Conservation (phyloP, 1,140 invertebrate species). For the Drosophila arawakana region DNA sequence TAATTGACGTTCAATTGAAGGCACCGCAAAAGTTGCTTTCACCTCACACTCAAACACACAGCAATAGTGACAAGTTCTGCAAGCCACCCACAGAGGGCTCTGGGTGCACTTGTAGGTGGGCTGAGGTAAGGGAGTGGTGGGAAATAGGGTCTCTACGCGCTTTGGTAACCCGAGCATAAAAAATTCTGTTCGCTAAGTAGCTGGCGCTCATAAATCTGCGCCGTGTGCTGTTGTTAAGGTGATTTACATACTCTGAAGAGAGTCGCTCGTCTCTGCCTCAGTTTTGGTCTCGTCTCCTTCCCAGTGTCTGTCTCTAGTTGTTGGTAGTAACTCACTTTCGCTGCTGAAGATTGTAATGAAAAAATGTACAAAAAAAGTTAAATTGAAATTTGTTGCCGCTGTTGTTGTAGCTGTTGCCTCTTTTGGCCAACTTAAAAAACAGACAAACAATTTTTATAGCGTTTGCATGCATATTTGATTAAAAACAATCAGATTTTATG, state of each 20-base stretch:
- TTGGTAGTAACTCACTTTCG: conserved; percentile 47
- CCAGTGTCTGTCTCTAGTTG: conserved; percentile 8
- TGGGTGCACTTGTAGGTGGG: not conserved
- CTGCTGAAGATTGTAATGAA: conserved; percentile 20
- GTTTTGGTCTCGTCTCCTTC: not conserved
- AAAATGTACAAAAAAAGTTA: conserved; percentile 32
- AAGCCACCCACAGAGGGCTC: conserved; percentile 28
- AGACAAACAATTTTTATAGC: conserved; percentile 48
- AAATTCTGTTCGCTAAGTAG: conserved; percentile 56
- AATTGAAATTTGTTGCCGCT: conserved; percentile 51
- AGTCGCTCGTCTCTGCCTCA: not conserved
- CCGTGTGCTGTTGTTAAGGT: conserved; percentile 51
- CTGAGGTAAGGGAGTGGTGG: no score
- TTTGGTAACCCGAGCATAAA: conserved; percentile 45
- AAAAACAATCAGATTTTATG: conserved; percentile 53
- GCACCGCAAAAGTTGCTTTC: conserved; percentile 27
- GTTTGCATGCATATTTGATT: conserved; percentile 51
- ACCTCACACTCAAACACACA: conserved; percentile 20
- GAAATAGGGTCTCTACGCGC: conserved; percentile 1
- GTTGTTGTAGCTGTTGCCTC: not conserved
- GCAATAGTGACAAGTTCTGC: conserved; percentile 36
- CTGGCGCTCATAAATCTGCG: conserved; percentile 53
- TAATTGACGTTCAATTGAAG: conserved; percentile 45
- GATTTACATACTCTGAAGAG: conserved; percentile 51
- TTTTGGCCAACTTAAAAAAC: conserved; percentile 28